Conservation (phyloP, 2,113 vertebrate genomes). For the Pseudolaguvia tuberculata region DNA sequence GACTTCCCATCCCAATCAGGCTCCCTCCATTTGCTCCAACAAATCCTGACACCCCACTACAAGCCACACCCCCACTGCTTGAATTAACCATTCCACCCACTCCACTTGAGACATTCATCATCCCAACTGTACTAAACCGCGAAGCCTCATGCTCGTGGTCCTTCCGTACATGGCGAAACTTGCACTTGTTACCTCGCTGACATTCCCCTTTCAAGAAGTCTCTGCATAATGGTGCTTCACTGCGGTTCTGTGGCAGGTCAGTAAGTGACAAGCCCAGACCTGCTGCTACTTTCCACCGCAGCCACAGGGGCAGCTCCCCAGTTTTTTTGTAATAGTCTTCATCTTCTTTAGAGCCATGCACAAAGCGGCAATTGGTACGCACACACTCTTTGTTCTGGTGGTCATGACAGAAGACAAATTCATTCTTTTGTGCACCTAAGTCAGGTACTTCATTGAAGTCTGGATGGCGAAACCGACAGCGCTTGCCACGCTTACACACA, state of each 20-base stretch:
- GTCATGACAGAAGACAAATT: slow-evolving; percentile 97
- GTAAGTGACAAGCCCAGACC: slow-evolving; percentile 85
- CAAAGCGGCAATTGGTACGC: slow-evolving; percentile 89
- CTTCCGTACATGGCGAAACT: slow-evolving; percentile 89
- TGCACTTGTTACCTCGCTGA: slow-evolving; percentile 90
- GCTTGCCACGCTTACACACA: slow-evolving; percentile 92
- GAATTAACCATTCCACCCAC: slow-evolving; percentile 61
- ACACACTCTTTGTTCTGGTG: slow-evolving; percentile 96
- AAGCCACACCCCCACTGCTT: slow-evolving; percentile 54
- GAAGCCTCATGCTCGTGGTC: slow-evolving; percentile 82
- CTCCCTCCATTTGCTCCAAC: slow-evolving; percentile 61
- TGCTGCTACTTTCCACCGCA: slow-evolving; percentile 87
- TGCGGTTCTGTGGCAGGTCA: slow-evolving; percentile 87
- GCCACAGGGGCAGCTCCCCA: slow-evolving; percentile 83
- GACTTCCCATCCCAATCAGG: slow-evolving; percentile 66
- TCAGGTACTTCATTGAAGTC: slow-evolving; percentile 90
- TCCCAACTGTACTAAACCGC: slow-evolving; percentile 61
- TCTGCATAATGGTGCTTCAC: slow-evolving; percentile 91
- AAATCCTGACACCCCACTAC: slow-evolving; percentile 66
- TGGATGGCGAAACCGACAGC: slow-evolving; percentile 92
- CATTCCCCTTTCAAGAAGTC: slow-evolving; percentile 95
- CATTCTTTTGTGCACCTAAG: slow-evolving; percentile 91
- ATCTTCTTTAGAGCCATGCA: slow-evolving; percentile 93
- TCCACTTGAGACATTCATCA: slow-evolving; percentile 60
- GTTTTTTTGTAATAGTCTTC: slow-evolving; percentile 96